Evolutionary conservation across 2,797 vertebrate genomes (phyloP).

Genomic region (Mormyrus proboscirostris): DNA sequence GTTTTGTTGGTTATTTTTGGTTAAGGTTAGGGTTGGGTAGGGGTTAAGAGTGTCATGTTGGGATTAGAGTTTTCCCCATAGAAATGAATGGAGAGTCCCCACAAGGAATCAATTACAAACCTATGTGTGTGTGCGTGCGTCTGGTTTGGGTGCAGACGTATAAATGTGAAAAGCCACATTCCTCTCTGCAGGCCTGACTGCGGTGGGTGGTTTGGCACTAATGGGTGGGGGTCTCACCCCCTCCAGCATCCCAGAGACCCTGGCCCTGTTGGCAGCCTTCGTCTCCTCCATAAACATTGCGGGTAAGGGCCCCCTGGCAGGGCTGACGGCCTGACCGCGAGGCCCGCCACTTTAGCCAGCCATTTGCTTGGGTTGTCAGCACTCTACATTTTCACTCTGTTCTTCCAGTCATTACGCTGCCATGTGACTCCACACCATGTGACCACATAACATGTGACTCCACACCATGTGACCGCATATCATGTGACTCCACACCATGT

Average conservation of each 20-base stretch:
- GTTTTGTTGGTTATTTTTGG: not conserved
- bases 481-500: not conserved
- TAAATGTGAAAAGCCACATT: not conserved
- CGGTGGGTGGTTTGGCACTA: constrained; percentile 70
- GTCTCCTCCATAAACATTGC: constrained; percentile 77
- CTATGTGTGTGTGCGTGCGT: not conserved
- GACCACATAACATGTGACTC: not conserved
- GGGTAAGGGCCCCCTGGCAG: constrained; percentile 44
- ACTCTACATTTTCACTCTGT: not conserved
- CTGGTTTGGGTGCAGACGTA: not conserved
- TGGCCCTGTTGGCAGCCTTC: constrained; percentile 70
- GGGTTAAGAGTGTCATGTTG: not conserved
- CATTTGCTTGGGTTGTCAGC: not conserved
- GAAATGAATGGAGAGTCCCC: not conserved
- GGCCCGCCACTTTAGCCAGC: no score
- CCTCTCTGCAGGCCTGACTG: constrained; percentile 62
- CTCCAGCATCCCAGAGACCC: constrained; percentile 56
- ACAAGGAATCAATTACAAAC: not conserved
- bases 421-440: not conserved
- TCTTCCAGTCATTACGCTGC: not conserved
- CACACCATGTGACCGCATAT: not conserved
- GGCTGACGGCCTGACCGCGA: not conserved
- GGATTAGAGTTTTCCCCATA: not conserved
- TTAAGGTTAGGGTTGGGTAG: not conserved
- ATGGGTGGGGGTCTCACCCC: constrained; percentile 72